phyloP scores from a whole-genome alignment of 2,797 vertebrate species.

The Myotis daubentonii region DNA sequence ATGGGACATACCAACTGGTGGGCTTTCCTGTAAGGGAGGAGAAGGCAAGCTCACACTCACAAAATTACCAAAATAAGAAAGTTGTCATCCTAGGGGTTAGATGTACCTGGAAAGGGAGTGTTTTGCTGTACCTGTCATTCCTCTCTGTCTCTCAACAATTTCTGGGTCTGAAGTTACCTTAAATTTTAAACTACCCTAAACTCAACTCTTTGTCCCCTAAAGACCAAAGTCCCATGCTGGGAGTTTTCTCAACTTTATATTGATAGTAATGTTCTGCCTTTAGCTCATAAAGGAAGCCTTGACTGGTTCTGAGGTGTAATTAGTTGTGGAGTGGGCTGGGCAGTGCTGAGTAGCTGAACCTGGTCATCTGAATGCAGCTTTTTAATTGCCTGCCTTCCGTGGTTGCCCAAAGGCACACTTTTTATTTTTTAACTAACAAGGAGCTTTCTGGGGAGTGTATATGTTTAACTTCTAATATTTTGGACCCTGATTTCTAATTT shows the following conservation, averaged over 20 bases:
- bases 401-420: not conserved
- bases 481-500: not conserved
- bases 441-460: not conserved
- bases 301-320: not conserved
- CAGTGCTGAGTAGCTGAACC: not conserved
- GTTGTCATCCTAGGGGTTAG: not conserved
- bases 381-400: not conserved
- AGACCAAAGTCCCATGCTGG: not conserved
- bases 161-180: not conserved
- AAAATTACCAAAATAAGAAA: not conserved
- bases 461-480: not conserved
- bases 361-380: not conserved
- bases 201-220: not conserved
- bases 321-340: not conserved
- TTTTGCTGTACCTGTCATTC: not conserved
- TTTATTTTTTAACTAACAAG: not conserved
- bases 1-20: not conserved
- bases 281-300: not conserved
- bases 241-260: not conserved
- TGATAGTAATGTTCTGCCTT: not conserved
- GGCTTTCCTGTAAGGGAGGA: not conserved
- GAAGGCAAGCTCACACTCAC: not conserved
- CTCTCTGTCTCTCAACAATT: not conserved
- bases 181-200: not conserved
- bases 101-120: not conserved